Evolutionary conservation across 2,113 vertebrate genomes (phyloP).

Genomic region (Herpetotheres cachinnans): DNA sequence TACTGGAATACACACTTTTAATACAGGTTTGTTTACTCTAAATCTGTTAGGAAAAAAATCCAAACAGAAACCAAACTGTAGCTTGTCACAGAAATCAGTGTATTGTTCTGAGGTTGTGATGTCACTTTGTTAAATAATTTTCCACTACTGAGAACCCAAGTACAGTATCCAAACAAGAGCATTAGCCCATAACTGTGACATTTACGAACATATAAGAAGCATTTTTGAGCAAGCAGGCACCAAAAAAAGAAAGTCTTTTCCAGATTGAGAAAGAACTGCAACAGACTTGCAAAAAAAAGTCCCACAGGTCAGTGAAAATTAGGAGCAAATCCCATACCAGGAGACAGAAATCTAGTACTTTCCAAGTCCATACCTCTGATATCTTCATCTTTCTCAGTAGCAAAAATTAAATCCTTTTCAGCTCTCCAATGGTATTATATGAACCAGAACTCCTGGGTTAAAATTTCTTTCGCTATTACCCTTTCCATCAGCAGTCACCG

Average conservation of each 20-base stretch:
- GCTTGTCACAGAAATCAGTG: neutral
- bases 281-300: neutral
- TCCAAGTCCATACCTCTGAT: neutral
- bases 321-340: neutral
- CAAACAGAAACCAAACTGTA: neutral
- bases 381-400: neutral
- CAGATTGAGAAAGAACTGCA: neutral
- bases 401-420: neutral
- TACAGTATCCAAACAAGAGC: neutral
- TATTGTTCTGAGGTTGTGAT: neutral
- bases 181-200: neutral
- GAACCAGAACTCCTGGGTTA: neutral
- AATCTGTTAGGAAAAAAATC: neutral
- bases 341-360: neutral
- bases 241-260: neutral
- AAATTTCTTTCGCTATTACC: neutral
- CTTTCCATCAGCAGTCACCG: neutral
- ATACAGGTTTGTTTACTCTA: neutral
- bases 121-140: neutral
- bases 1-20: neutral
- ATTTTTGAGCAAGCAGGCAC: neutral
- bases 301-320: neutral
- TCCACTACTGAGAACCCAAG: neutral
- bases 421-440: neutral
- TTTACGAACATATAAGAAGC: neutral